Conservation (phyloP, 2,888 invertebrate genomes). For the Euspilapteryx auroguttella region DNA sequence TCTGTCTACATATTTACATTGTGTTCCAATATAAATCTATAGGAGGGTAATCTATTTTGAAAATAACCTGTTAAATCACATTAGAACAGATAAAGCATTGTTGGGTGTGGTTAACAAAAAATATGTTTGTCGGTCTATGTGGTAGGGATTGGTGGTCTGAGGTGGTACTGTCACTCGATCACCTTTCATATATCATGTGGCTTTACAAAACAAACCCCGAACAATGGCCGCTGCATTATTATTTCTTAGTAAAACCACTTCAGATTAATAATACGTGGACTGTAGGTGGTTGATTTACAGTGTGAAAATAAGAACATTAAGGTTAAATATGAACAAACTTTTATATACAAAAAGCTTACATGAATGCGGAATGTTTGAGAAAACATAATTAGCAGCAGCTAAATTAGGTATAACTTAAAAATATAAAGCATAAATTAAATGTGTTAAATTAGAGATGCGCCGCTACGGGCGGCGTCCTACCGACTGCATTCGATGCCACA, state of each 20-base stretch:
- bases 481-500: constrained; percentile 13
- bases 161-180: constrained; percentile 44
- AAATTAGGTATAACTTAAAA: no score
- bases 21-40: constrained; percentile 45
- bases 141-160: constrained; percentile 42
- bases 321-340: no score
- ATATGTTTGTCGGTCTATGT: constrained; percentile 45
- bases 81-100: constrained; percentile 53
- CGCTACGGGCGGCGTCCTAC: constrained; percentile 6
- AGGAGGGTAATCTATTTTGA: constrained; percentile 47
- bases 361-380: no score
- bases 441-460: constrained; percentile 25
- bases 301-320: no score
- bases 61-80: constrained; percentile 61
- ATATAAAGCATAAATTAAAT: constrained; percentile 8
- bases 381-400: no score
- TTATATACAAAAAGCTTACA: no score
- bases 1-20: constrained; percentile 53
- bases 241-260: no score
- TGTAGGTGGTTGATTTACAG: no score
- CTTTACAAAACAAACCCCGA: constrained; percentile 2
- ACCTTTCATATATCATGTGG: constrained; percentile 32
- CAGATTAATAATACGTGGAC: no score
- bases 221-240: constrained; percentile 1
- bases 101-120: constrained; percentile 36